These are phyloP conservation scores for Uropetala carovei DNA, from an alignment of 2,888 invertebrate species.

Conservation along the genomic window DNA sequence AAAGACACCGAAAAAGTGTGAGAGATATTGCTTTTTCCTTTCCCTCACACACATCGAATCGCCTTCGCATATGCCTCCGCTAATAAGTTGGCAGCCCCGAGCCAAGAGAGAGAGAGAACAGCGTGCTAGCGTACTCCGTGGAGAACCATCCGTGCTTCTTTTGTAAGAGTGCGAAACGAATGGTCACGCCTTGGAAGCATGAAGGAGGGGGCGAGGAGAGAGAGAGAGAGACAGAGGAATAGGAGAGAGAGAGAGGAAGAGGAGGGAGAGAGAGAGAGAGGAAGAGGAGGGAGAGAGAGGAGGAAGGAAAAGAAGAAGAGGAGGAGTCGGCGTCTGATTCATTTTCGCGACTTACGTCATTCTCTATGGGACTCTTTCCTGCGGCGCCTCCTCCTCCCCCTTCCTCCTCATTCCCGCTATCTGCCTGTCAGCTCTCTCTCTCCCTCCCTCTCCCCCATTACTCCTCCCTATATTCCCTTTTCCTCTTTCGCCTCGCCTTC, in stretches of 20 bases:
- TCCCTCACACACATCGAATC: no score
- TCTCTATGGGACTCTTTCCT: not conserved
- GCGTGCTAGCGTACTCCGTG: not conserved
- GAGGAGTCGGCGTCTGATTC: slow-evolving; percentile 4
- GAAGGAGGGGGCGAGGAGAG: not conserved
- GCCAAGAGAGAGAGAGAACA: not conserved
- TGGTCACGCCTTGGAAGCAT: slow-evolving; percentile 15
- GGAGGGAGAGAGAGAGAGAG: not conserved
- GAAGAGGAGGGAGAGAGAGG: no score
- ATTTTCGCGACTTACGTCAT: slow-evolving; percentile 29
- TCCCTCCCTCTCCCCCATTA: not conserved
- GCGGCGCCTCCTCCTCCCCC: not conserved
- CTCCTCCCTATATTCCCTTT: not conserved
- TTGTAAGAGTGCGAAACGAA: not conserved
- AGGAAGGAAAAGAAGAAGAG: not conserved
- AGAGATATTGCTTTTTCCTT: not conserved
- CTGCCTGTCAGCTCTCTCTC: not conserved
- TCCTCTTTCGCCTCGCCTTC: not conserved
- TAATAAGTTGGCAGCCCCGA: slow-evolving; percentile 12
- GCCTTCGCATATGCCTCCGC: not conserved
- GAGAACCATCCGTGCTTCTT: not conserved
- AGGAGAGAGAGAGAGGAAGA: no score
- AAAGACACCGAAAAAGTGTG: not conserved
- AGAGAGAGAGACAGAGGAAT: not conserved
- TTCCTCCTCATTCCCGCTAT: not conserved